These are phyloP conservation scores for Aleiodes testaceus DNA, from an alignment of 2,888 invertebrate genomes.

Conservation along the genomic window DNA sequence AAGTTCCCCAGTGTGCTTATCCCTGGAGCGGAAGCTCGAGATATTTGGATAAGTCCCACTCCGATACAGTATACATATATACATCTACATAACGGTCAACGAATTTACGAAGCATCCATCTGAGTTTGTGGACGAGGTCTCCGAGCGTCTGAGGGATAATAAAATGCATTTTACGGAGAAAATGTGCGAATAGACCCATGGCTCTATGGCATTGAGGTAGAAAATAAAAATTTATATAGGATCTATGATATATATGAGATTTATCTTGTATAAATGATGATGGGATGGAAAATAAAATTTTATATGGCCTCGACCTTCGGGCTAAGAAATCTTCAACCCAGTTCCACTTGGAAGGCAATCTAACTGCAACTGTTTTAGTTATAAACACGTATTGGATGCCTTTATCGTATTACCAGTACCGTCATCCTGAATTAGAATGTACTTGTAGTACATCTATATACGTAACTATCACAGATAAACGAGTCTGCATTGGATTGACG, in stretches of 20 bases:
- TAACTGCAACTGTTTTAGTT: constrained; percentile 18
- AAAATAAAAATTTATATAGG: not conserved
- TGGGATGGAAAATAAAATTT: constrained; percentile 1
- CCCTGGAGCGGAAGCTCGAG: constrained; percentile 29
- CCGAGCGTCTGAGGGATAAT: constrained; percentile 24
- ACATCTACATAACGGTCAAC: constrained; percentile 17
- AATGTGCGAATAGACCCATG: constrained; percentile 6
- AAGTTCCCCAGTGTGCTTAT: constrained; percentile 34
- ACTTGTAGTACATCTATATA: not conserved
- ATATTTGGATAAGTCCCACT: constrained; percentile 30
- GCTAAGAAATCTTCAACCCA: constrained; percentile 70
- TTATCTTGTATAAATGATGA: not conserved
- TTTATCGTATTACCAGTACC: constrained; percentile 11
- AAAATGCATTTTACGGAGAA: constrained; percentile 25
- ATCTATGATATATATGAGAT: not conserved
- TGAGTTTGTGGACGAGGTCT: not conserved
- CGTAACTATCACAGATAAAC: not conserved
- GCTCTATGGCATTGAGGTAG: not conserved
- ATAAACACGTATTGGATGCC: constrained; percentile 15
- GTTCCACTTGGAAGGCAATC: constrained; percentile 65
- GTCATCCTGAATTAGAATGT: constrained; percentile 29
- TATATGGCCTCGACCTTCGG: constrained; percentile 66
- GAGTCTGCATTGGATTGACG: constrained; percentile 33
- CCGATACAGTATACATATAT: constrained; percentile 38
- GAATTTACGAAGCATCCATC: constrained; percentile 24